phyloP scores from a whole-genome alignment of 2,113 vertebrate genomes.

The Gallinago undulata region DNA sequence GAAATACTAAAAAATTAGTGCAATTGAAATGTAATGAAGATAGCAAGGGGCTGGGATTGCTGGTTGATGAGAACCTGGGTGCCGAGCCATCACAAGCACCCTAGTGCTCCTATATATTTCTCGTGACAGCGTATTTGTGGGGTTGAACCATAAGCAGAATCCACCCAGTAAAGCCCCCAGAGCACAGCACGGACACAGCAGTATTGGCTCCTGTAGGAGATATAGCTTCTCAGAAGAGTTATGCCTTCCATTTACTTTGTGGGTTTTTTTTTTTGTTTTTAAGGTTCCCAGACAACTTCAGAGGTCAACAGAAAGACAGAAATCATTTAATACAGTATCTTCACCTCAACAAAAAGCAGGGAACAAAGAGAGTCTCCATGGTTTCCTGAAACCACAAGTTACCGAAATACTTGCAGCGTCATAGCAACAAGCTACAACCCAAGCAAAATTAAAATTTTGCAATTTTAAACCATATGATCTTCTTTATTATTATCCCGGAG shows the following conservation, averaged over 20 bases:
- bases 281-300: neutral
- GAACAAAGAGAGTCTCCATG: neutral
- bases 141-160: rapidly evolving
- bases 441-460: neutral
- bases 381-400: neutral
- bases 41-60: neutral
- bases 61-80: neutral
- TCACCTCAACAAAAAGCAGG: neutral
- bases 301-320: neutral
- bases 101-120: rapidly evolving
- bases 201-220: neutral
- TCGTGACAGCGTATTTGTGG: rapidly evolving
- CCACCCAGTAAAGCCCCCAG: neutral
- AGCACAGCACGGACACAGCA: neutral
- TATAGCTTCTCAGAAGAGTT: neutral
- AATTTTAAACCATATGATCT: neutral
- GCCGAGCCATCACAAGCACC: rapidly evolving
- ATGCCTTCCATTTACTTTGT: neutral
- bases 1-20: rapidly evolving
- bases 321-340: neutral
- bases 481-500: neutral
- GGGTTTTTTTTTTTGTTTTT: neutral
- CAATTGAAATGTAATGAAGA: rapidly evolving
- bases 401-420: neutral
- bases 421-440: neutral